Conservation (phyloP, 2,888 invertebrate genomes). For the Nemurella pictetii region DNA sequence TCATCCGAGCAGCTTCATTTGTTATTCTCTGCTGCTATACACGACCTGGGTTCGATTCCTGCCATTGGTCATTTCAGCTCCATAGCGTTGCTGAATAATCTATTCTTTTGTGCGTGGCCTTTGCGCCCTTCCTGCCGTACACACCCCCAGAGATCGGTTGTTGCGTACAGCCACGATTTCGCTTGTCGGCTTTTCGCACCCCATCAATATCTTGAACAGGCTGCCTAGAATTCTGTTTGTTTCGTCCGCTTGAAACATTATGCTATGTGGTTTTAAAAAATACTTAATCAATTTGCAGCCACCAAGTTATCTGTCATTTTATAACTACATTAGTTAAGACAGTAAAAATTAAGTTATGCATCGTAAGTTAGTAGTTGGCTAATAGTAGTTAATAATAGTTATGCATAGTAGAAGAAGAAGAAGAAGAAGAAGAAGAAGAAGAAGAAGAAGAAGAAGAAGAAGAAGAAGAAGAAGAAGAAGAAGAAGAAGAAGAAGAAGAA, state of each 20-base stretch:
- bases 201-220: neutral
- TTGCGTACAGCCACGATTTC: neutral
- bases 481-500: neutral
- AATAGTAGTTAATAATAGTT: no score
- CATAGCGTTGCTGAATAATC: slow-evolving; percentile 3
- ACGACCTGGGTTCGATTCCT: neutral
- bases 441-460: neutral
- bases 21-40: neutral
- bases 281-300: no score
- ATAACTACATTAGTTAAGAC: no score
- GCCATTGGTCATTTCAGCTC: slow-evolving; percentile 15
- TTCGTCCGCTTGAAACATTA: no score
- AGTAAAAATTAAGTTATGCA: no score
- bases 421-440: neutral
- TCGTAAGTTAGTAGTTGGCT: no score
- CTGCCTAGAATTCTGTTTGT: no score
- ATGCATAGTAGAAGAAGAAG: neutral
- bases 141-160: neutral
- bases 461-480: neutral
- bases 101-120: neutral
- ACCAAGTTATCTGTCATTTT: no score
- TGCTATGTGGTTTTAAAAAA: no score
- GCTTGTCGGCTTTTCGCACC: neutral
- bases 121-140: no score
- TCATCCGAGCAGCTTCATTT: no score